Base-by-base conservation (phyloP, 2,797 vertebrate species). In the Mionectes olivaceus region DNA sequence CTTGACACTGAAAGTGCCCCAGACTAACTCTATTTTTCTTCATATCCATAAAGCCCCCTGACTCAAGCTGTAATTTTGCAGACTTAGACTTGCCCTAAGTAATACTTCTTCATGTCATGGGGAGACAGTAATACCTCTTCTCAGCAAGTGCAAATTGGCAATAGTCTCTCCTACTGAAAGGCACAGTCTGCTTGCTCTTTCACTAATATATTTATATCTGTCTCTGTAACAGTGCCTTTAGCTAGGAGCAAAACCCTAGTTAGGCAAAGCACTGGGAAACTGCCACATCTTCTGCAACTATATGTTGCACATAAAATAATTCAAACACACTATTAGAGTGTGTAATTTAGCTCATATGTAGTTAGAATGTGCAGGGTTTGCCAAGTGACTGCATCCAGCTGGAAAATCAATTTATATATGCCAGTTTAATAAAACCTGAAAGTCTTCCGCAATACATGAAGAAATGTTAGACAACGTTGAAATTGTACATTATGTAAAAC, bases 321-420 rank as follows among this genome's bases (percentile, higher is more conserved):
- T 97, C 96, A 95, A 97, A 96, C 80, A 96, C 68, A 47, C 86
- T 96, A 92, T 97, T 96, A 96, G 94, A 95, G 90, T 97, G 89
- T 93, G 91, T 97, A 96, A 97, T 97, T 97, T 96, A 97, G 91
- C 96, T 97, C 92, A 87, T 67, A 91, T 88, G 81, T 96, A 96
- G 90, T 96, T 94, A 91, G 89, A 97, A 93, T 94, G 91, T 92
- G 86, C 60, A 83, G 69, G 52, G 96, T 97, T 97, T 97, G 92
- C 97, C 95, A 97, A 97, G 90, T 90, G 74, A 76, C 94, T 97
- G 70, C 70, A 91, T 88, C 89, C 93, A 98, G 93, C 96, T 97
- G 96, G 97, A 97, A 98, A 97, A 97, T 73, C 93, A 96, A 94
- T 97, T 97, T 96, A 69, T 96, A 96, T 84, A 97, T 93, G 95